Conservation (phyloP, 2,113 vertebrate species). For the Corythornis cristatus region DNA sequence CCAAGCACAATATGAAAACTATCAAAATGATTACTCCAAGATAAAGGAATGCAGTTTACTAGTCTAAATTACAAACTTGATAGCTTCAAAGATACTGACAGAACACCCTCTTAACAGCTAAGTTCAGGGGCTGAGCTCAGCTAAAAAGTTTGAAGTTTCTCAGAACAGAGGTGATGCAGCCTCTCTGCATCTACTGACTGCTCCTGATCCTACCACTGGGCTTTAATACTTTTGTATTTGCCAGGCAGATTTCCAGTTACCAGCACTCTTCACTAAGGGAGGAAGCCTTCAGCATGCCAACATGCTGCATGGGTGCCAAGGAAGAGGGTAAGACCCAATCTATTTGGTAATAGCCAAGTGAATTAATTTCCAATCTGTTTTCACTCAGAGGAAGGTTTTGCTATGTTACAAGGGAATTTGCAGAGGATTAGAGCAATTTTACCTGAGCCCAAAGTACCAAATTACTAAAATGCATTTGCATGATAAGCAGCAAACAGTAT, state of each 20-base stretch:
- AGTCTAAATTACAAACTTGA: not conserved
- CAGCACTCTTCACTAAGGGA: too few relatives aligned
- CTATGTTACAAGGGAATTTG: not conserved
- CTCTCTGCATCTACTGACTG: too few relatives aligned
- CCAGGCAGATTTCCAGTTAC: not conserved
- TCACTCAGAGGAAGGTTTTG: not conserved
- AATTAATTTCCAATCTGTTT: not conserved
- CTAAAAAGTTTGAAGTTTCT: not conserved
- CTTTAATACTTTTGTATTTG: fast-evolving
- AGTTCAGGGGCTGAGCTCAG: not conserved
- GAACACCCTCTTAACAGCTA: not conserved
- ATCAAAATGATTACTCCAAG: not conserved
- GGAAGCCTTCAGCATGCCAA: not conserved
- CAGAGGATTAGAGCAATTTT: not conserved
- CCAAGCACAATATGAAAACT: not conserved
- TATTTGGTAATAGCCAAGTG: not conserved
- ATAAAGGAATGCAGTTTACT: not conserved
- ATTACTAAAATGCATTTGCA: not conserved
- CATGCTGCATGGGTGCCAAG: not conserved
- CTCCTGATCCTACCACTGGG: fast-evolving
- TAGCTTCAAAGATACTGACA: not conserved
- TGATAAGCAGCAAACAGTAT: not conserved
- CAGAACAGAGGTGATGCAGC: not conserved
- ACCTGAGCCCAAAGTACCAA: not conserved
- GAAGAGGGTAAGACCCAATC: not conserved